These are phyloP conservation scores for Apodemus speciosus DNA, from an alignment of 2,113 vertebrate genomes.

Conservation along the genomic window DNA sequence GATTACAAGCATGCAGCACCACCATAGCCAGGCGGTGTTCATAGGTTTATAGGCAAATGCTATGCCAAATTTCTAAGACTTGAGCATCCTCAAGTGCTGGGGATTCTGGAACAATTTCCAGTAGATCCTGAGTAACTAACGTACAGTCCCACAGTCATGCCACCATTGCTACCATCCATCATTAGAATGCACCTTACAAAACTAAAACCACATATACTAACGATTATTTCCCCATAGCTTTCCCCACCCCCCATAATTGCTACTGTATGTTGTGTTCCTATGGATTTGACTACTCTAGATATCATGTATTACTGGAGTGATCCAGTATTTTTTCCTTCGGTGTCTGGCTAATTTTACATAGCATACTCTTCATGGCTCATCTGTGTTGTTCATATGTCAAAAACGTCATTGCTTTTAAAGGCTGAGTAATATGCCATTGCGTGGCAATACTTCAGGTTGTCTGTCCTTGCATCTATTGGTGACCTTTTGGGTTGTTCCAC, in stretches of 20 bases:
- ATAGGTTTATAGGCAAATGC: not conserved
- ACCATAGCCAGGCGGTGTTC: not conserved
- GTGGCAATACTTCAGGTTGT: not conserved
- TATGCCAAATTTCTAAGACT: not conserved
- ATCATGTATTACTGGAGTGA: not conserved
- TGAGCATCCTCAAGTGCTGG: not conserved
- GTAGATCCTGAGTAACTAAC: not conserved
- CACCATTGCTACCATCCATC: not conserved
- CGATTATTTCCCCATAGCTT: not conserved
- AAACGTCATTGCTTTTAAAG: slow-evolving; percentile 3
- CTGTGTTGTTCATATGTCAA: not conserved
- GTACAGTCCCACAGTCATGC: not conserved
- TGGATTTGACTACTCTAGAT: slow-evolving; percentile 16
- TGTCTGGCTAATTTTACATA: slow-evolving; percentile 35
- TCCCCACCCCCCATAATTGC: not conserved
- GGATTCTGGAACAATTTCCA: not conserved
- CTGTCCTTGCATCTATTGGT: not conserved
- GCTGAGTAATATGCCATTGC: not conserved
- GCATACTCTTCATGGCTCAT: not conserved
- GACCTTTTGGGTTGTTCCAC: not conserved
- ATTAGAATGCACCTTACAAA: slow-evolving; percentile 17
- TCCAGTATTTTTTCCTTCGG: not conserved
- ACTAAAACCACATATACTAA: slow-evolving; percentile 40
- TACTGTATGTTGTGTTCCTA: not conserved
- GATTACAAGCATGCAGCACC: not conserved